Percentiles rank a stretch among this genome's conserved stretches.
These are phyloP conservation scores for honey bee (Apis mellifera) DNA, from an alignment of 1,140 invertebrate species.

Conservation along the genomic window DNA sequence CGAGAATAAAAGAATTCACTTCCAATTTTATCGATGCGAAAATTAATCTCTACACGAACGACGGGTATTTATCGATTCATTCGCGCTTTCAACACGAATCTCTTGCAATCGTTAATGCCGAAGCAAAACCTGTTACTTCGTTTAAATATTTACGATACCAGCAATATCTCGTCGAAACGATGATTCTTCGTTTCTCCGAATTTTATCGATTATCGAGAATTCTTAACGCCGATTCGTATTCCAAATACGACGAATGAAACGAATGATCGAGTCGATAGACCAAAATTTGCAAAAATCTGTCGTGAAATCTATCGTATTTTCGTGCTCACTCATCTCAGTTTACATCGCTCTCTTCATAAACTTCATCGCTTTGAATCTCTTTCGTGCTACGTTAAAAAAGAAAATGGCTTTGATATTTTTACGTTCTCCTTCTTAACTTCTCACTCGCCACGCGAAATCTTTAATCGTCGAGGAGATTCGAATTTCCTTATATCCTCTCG, in stretches of 20 bases:
- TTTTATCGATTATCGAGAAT: constrained; percentile 53
- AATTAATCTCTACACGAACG: too few relatives aligned
- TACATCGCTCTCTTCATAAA: background rate
- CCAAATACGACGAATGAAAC: background rate
- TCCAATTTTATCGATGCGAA: too few relatives aligned
- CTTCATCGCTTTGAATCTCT: constrained; percentile 13
- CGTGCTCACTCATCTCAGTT: constrained; percentile 2
- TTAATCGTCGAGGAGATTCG: background rate
- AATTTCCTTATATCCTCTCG: too few relatives aligned
- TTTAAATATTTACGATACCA: too few relatives aligned
- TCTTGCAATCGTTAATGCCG: too few relatives aligned
- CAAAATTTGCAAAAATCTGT: constrained; percentile 35
- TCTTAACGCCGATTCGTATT: constrained; percentile 23
- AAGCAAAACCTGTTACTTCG: too few relatives aligned
- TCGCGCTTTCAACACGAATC: too few relatives aligned
- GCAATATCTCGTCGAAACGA: background rate
- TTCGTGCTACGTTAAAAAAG: background rate
- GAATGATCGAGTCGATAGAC: background rate
- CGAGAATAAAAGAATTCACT: too few relatives aligned
- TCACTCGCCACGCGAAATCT: background rate
- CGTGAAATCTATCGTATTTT: constrained; percentile 51
- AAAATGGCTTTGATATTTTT: constrained; percentile 19
- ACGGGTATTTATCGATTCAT: background rate
- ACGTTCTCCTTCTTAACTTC: background rate
- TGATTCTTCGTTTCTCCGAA: constrained; percentile 35